Base-by-base conservation (phyloP, 2,797 vertebrate species). In the Amblyopsis hoosieri region DNA sequence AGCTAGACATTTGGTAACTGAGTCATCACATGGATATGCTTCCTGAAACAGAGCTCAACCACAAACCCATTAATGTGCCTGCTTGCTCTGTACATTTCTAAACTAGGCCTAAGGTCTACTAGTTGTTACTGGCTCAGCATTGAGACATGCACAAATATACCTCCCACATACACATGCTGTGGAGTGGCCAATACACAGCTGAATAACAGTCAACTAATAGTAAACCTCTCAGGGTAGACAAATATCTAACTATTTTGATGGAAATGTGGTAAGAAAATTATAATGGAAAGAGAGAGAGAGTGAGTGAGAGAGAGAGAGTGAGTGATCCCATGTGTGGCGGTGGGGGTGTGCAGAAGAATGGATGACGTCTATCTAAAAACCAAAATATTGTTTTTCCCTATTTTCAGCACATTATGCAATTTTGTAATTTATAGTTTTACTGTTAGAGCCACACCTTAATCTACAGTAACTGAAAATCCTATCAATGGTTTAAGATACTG, bases 191-290 rank as follows among this genome's bases (percentile, higher is more conserved):
- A 29, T 29, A 29, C 23, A 29, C 3, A 29, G 23, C 23, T 29
- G 23, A 29, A 29, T 29, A 29, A 29, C 23, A 29, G 3, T 29
- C 3, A 4, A 29, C 23, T 29, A 29, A 71, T 55, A 79, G 56
- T 4, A 69, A 76, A 42, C 4, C 37, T 66, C 66, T 66, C 66
- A 48, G 63, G 62, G 23, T 66, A 66, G 55, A 62, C 37, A 67
- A 23, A 74, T 64, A 69, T 56, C 60, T 75, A 78, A 82, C 79
- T 57, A 81, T 76, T 85, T 83, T 60, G 77, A 72, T 80, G 69
- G 76, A 89, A 89, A 85, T 76, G 64, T 77, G 74, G 29, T 75
- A 71, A 76, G 76, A 66, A 49, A 80, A 69, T 70, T 69, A 47
- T 4, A 48, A 57, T 55, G 6, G 31, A 0, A n/a, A 61, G 58